Percentiles rank a stretch among this genome's conserved stretches.
Evolutionary conservation across 2,888 invertebrate genomes (phyloP).

Genomic region (Criorhina ranunculi): DNA sequence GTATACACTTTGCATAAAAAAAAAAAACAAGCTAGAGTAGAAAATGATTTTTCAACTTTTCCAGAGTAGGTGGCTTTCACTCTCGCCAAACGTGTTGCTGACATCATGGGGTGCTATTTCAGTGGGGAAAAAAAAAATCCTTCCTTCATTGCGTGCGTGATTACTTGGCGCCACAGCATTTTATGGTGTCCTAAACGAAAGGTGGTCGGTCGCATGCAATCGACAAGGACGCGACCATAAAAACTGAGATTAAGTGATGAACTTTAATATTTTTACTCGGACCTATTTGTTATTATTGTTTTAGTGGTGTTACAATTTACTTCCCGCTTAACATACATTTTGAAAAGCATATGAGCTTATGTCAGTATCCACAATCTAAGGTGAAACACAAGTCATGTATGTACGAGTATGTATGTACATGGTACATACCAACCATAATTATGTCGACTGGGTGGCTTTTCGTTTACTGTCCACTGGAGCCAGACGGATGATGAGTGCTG

Average conservation of each 20-base stretch:
- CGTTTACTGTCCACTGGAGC: constrained; percentile 52
- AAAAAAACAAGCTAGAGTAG: background rate
- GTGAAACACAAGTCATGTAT: constrained; percentile 8
- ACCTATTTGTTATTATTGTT: background rate
- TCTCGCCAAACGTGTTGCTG: constrained; percentile 44
- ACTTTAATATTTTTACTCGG: constrained; percentile 5
- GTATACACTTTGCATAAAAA: background rate
- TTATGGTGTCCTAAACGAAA: constrained; percentile 59
- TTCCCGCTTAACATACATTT: background rate
- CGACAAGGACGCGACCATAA: constrained; percentile 64
- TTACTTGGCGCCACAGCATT: constrained; percentile 62
- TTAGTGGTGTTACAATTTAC: background rate
- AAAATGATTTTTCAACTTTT: background rate
- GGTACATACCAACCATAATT: constrained; percentile 13
- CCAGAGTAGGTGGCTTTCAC: constrained; percentile 1
- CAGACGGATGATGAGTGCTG: constrained; percentile 40
- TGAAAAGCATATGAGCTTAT: background rate
- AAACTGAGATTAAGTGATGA: constrained; percentile 40
- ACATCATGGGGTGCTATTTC: constrained; percentile 47
- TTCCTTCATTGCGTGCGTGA: constrained; percentile 53
- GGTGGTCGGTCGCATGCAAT: constrained; percentile 59
- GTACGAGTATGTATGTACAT: too few relatives aligned
- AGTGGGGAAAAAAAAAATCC: constrained; percentile 39
- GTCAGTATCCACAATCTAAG: background rate
- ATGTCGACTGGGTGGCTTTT: constrained; percentile 49